Conservation (phyloP, 37 sponge, comb jelly and placozoan genomes). For the Corticium candelabrum region DNA sequence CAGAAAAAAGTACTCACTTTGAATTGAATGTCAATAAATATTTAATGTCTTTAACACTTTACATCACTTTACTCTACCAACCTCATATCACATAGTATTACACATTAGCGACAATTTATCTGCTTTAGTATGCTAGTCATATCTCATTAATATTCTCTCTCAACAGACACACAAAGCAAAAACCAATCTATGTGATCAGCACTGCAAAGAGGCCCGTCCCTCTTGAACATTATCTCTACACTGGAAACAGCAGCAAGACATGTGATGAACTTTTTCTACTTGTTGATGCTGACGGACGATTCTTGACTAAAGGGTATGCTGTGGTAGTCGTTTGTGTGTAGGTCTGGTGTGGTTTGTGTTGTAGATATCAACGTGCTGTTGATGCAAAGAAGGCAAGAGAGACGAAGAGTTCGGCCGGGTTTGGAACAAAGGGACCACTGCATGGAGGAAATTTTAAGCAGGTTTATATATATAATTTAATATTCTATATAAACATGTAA, state of each 20-base stretch:
- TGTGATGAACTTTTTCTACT: constrained; percentile 80
- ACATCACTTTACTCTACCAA: too few relatives aligned
- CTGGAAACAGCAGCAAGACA: constrained; percentile 87
- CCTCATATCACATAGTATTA: too few relatives aligned
- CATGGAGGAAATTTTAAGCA: constrained; percentile 28
- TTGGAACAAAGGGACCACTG: constrained; percentile 31
- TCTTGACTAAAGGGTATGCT: constrained; percentile 39
- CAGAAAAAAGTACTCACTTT: too few relatives aligned
- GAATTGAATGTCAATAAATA: too few relatives aligned
- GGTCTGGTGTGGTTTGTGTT: too few relatives aligned
- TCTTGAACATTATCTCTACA: constrained; percentile 88
- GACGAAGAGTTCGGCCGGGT: not conserved
- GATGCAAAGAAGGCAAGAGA: constrained; percentile 57
- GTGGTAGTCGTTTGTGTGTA: not conserved
- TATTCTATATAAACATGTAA: too few relatives aligned
- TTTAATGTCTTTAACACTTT: too few relatives aligned
- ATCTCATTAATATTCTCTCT: not conserved
- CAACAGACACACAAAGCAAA: constrained; percentile 74
- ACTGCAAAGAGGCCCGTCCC: constrained; percentile 91
- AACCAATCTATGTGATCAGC: constrained; percentile 81
- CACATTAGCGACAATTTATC: too few relatives aligned
- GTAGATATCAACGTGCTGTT: constrained; percentile 53
- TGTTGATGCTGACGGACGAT: constrained; percentile 49
- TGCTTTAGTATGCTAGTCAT: too few relatives aligned
- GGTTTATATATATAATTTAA: too few relatives aligned